Evolutionary conservation across 2,797 vertebrate species (phyloP), one percentile per base, ranked within the genome.

Genomic region (Paguma larvata): DNA sequence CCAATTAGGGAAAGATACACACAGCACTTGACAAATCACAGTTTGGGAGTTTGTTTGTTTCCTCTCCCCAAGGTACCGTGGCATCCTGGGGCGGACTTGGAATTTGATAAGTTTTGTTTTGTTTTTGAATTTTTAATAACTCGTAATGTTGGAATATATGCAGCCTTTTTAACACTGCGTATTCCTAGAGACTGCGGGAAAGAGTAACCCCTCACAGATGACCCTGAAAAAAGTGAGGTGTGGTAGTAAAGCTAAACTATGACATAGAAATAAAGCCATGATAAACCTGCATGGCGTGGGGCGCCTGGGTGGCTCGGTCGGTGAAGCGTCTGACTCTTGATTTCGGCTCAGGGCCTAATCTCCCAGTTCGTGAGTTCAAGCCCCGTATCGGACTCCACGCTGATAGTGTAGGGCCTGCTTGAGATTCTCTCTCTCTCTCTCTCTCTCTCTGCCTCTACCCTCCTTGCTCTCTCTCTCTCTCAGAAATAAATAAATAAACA

Each of bases 91-190:
- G 62, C 73, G 44, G 53, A 86, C 83, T 82, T 82, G 38, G 5
- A 86, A 70, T 73, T 96, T 89, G 27, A 13, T 83, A 92, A 94
- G 46, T 82, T 96, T 92, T 85, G 41, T 72, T 62, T 87, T 56
- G 4, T 62, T 95, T 80, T 41, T 87, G 27, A 95, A 95, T 88
- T 90, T 91, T 97, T 95, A 95, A 80, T 93, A 91, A 84, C 59
- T 19, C 77, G 5, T 21, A 95, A 48, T 68, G 8, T 70, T 87
- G 83, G 32, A 87, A 62, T 65, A 46, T 84, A 46, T 73, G 46
- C 32, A 93, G 72, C 25, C 67, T 87, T 73, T 94, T 96, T 86
- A 92, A 84, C 14, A 89, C 85, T 11, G 6, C 38, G 16, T 27
- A 73, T 77, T 92, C 67, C 25, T 85, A 51, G 13, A 91, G 34